Percentiles rank a stretch among this genome's conserved stretches.
Conservation (phyloP, 2,888 invertebrate species). For the Watsonalla binaria region DNA sequence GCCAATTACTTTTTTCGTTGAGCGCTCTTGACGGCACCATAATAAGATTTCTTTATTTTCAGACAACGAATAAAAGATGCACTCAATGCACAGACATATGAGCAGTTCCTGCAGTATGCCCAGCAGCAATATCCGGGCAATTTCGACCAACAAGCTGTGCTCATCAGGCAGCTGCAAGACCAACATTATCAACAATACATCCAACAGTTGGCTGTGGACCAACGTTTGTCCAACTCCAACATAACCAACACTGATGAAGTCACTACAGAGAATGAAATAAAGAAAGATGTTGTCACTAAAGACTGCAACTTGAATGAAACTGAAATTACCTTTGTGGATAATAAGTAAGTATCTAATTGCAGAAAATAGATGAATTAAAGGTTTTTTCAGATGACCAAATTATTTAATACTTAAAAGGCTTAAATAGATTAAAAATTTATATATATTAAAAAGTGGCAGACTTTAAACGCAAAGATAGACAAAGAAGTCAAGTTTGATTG, state of each 20-base stretch:
- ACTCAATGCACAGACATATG: slow-evolving; percentile 94
- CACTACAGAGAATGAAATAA: slow-evolving; percentile 28
- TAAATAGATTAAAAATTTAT: too few species aligned
- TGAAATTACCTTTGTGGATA: slow-evolving; percentile 37
- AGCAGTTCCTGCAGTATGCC: slow-evolving; percentile 92
- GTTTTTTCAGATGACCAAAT: too few species aligned
- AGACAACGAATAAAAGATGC: slow-evolving; percentile 96
- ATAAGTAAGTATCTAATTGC: slow-evolving; percentile 45
- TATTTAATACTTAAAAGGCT: too few species aligned
- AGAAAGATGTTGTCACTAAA: slow-evolving; percentile 31
- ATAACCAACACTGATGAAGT: slow-evolving; percentile 33
- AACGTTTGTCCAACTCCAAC: slow-evolving; percentile 58
- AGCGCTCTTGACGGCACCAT: too few species aligned
- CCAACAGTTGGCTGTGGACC: slow-evolving; percentile 88
- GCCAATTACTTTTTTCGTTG: too few species aligned
- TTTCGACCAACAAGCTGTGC: slow-evolving; percentile 93
- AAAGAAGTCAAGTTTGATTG: too few species aligned
- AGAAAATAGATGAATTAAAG: too few species aligned
- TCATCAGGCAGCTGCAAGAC: slow-evolving; percentile 97
- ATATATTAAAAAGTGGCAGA: too few species aligned
- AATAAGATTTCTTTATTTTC: slow-evolving; percentile 23
- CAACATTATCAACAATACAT: slow-evolving; percentile 99
- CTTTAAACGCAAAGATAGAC: too few species aligned
- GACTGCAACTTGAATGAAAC: slow-evolving; percentile 60
- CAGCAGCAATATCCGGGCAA: slow-evolving; percentile 94